Base-by-base conservation (phyloP, 2,113 vertebrate species). In the Strigops habroptila region DNA sequence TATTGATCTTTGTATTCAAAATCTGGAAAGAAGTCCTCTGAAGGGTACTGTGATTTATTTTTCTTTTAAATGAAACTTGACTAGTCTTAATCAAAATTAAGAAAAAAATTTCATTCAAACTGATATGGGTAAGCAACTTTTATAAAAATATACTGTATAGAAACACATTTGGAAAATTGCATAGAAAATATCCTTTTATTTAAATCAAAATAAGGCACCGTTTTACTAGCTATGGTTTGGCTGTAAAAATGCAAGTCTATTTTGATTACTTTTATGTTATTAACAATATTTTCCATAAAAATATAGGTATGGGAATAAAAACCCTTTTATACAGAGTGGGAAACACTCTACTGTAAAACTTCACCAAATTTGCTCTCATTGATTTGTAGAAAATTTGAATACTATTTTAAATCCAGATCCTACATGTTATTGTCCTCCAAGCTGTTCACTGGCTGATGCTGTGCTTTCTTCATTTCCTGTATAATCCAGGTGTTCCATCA, bases 121-220 rank as follows among this genome's bases (percentile, higher is more conserved):
- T 79, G 46, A 70, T 65, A 78, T 3, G 88, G 55, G 93, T 82
- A 96, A 96, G 55, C 63, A 51, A 82, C 63, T 95, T 91, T 71
- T 96, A 98, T 73, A 97, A 98, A 98, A 98, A 97, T 98, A 98
- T 94, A 97, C 71, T 96, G 91, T 97, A 96, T 97, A 97, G 94
- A 96, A 96, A 93, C 69, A 96, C 96, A 31, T 95, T 70, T 95
- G 82, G 93, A 97, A 96, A 97, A 96, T 91, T 96, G 96, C 92
- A 98, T 94, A 97, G 95, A 97, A 92, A 93, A 97, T 93, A 93
- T 85, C 75, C 75, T 97, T 98, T 98, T 97, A 97, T 97, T 98
- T 95, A 78, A 96, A 94, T 84, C 9, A 28, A 98, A 91, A 86
- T 97, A 97, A 98, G 98, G 98, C 98, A 98, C 98, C 10, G 82